phyloP scores from a whole-genome alignment of 2,797 vertebrate species.

The Babyrousa celebensis region DNA sequence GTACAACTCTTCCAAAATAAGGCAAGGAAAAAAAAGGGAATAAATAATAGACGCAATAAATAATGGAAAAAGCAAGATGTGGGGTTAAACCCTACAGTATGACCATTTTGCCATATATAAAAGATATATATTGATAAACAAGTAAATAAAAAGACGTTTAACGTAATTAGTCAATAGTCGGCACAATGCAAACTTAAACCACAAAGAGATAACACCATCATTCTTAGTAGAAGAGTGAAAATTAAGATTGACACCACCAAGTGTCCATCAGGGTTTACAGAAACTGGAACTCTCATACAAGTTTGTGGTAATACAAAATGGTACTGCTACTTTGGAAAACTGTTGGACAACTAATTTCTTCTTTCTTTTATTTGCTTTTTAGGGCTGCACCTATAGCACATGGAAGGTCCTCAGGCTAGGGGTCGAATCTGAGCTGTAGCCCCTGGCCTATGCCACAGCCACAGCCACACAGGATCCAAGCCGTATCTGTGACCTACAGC shows the following conservation, averaged over 20 bases:
- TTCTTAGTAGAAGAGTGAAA: not conserved
- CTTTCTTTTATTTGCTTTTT: too few species aligned
- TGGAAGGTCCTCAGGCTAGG: too few species aligned
- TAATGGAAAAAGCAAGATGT: not conserved
- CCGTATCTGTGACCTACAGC: too few species aligned
- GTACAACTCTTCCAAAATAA: not conserved
- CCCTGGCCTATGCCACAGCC: too few species aligned
- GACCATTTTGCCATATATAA: not conserved
- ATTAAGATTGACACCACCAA: not conserved
- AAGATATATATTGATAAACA: not conserved
- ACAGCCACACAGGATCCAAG: too few species aligned
- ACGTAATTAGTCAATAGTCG: not conserved
- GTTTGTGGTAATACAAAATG: not conserved
- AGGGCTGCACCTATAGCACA: too few species aligned
- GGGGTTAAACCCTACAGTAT: not conserved
- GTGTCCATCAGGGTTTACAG: not conserved
- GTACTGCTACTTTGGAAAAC: not conserved
- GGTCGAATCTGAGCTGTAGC: too few species aligned
- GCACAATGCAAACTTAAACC: not conserved
- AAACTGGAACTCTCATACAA: not conserved
- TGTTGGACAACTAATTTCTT: not conserved
- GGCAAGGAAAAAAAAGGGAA: not conserved
- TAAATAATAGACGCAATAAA: slow-evolving; percentile 2
- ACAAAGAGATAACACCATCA: not conserved
- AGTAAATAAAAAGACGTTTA: not conserved